These are phyloP conservation scores for Acanthurus lineatus DNA, from an alignment of 2,797 vertebrate genomes.

Conservation along the genomic window DNA sequence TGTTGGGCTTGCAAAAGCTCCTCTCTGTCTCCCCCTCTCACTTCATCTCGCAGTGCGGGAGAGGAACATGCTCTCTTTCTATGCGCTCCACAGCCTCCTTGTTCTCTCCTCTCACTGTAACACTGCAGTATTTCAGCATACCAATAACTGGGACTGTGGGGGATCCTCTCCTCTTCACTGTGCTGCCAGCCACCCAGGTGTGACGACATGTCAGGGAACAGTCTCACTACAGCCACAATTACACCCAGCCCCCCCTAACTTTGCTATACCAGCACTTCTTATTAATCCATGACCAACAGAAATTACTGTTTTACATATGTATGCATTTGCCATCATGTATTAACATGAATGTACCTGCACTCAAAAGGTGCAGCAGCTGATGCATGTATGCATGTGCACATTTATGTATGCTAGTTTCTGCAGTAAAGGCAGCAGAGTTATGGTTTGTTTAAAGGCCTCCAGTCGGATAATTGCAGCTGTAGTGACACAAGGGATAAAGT, in stretches of 20 bases:
- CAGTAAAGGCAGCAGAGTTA: neutral
- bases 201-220: constrained; percentile 84
- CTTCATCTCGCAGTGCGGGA: constrained; percentile 55
- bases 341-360: neutral
- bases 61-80: constrained; percentile 80
- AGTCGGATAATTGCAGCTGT: neutral
- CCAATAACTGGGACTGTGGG: constrained; percentile 80
- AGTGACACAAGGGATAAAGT: constrained; percentile 11
- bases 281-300: constrained; percentile 58
- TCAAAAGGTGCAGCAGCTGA: constrained; percentile 3
- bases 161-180: constrained; percentile 69
- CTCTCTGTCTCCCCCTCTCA: constrained; percentile 40
- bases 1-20: constrained; percentile 68
- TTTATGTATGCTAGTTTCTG: neutral
- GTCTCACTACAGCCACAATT: constrained; percentile 80
- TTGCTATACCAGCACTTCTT: constrained; percentile 50
- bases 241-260: constrained; percentile 72
- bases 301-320: constrained; percentile 27
- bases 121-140: constrained; percentile 79
- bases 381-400: neutral
- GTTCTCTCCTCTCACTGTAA: constrained; percentile 76
- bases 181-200: constrained; percentile 82
- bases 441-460: neutral
- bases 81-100: constrained; percentile 80
- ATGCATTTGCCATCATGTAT: constrained; percentile 24